Base-by-base conservation (phyloP, 2,113 vertebrate species). In the Oncorhynchus masou region DNA sequence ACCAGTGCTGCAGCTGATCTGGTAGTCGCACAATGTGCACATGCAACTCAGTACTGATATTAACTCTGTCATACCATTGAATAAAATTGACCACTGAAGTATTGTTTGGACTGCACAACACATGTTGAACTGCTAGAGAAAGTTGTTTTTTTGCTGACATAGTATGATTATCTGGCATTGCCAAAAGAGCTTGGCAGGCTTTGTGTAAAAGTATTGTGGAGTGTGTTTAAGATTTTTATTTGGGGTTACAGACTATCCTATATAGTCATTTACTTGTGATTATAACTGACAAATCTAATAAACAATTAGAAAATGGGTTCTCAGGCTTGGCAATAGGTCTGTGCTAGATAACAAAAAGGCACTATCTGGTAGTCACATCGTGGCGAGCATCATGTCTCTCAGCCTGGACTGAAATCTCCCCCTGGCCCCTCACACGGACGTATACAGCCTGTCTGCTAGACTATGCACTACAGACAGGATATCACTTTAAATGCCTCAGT, bases 361-460 rank as follows among this genome's bases (percentile, higher is more conserved):
- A 76, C 16, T 75, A 87, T 88, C 79, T 89, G 80, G 77, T 86
- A 89, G 75, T 84, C 87, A 90, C 90, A 89, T 39, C 80, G n/a
- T 82, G 81, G 79, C 24, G 29, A 76, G 85, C 74, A 31, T 20
- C 4, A 49, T n/a, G 25, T 68, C 20, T 69, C 34, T 19, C n/a
- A 49, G 68, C n/a, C 45, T 27, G 62, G 22, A 12, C 59, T 73
- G 29, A 73, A 68, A 68, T 68, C 67, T 68, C 67, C 20, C 27
- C 67, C 27, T 67, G 15, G 24, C 24, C 31, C 4, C 24, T 29
- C 65, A 67, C 65, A 68, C 31, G 16, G n/a, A 19, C 3, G 5
- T 68, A 16, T 39, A 8, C n/a, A 22, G 59, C 59, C 8, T 62
- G 16, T 62, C 59, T 62, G n/a, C 2, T 7, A 54, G 51, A 54